Conservation (phyloP, 2,113 vertebrate species). For the Stomatorhinus ivindoensis region DNA sequence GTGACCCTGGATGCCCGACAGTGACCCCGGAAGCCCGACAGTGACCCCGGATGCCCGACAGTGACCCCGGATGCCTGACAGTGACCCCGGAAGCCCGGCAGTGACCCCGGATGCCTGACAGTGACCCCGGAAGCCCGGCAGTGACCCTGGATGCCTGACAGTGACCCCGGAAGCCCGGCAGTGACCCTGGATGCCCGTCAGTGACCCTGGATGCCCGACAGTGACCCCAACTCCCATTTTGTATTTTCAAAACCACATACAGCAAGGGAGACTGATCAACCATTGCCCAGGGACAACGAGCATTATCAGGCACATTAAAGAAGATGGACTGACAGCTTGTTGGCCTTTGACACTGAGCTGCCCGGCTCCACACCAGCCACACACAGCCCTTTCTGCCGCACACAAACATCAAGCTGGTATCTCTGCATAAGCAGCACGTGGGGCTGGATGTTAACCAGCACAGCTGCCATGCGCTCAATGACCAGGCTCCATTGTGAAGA, state of each 20-base stretch:
- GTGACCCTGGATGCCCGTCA: no score
- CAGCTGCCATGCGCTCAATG: constrained; percentile 31
- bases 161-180: no score
- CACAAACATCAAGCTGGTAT: neutral
- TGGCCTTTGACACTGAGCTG: neutral
- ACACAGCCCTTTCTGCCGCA: neutral
- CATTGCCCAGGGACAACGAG: constrained; percentile 5
- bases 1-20: no score
- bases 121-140: no score
- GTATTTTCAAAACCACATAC: neutral
- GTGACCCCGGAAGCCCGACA: no score
- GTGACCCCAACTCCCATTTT: no score
- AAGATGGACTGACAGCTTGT: neutral
- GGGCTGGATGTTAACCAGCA: constrained; percentile 35
- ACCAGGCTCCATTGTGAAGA: constrained; percentile 41
- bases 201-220: no score
- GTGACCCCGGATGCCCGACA: no score
- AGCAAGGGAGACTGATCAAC: neutral
- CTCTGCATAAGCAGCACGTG: neutral
- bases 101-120: no score
- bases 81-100: no score
- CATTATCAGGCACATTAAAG: neutral
- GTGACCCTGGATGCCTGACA: no score
- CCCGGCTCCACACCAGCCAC: neutral
- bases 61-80: no score